Base-by-base conservation (phyloP, 2,888 invertebrate species). In the Eupithecia exiguata region DNA sequence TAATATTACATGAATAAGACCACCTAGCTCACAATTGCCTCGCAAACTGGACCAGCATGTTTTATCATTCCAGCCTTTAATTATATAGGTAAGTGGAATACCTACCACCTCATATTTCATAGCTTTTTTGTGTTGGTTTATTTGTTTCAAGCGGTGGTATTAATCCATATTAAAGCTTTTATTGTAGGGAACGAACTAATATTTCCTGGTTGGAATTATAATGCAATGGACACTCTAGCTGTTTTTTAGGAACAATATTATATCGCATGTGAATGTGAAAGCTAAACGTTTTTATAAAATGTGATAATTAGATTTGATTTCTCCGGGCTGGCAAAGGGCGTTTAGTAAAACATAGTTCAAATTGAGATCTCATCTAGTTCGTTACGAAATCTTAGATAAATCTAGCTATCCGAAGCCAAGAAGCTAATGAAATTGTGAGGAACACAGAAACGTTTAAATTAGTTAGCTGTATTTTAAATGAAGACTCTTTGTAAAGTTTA, bases 311-410 rank as follows among this genome's bases (percentile, higher is more conserved):
- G 86, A 87, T 89, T 89, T 89, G 90, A 89, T 88, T 84, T 86
- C 81, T 88, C 88, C 89, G 88, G 84, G 82, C 86, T 84, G 83
- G 82, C 82, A 86, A 83, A 84, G 87, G 84, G 89, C 89, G 90
- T 91, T 92, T 88, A 87, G 86, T 90, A 86, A 88, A 91, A 86
- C 87, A 90, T 90, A 93, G 94, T 94, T 94, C 92, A 94, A 94
- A 93, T 91, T 91, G 87, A 92, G 94, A 94, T 94, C 94, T 94
- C 94, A 94, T 89, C 89, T 85, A 92, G 91, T 92, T 90, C 87
- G 89, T 88, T 89, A 92, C 88, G 85, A 91, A 91, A 89, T 88
- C 87, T 91, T 90, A 92, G 90, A 87, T 91, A 91, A 89, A 88
- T 89, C 85, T 91, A 91, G 89, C 90, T 90, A 91, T 89, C 88